Base-by-base conservation (phyloP, 2,888 invertebrate species). In the Tipula lateralis region DNA sequence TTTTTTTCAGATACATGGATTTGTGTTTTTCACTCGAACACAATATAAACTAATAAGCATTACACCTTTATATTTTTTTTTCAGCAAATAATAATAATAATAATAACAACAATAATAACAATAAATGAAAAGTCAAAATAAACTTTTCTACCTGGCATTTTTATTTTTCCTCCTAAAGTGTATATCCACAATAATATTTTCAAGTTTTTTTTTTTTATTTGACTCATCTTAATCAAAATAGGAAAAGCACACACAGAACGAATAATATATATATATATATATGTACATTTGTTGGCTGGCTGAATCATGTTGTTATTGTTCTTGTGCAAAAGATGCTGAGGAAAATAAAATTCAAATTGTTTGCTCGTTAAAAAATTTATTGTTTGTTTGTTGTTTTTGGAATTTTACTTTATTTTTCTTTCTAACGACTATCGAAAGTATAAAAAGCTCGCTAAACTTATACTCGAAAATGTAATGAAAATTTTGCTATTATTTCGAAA, bases 1-100 rank as follows among this genome's bases (percentile, higher is more conserved):
- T 66, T n/a, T n/a, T n/a, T n/a, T 66, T 19, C 24, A 66, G 66
- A 66, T 66, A 66, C 66, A 66, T 24, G 24, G 66, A 66, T 66
- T 24, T 66, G 24, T n/a, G n/a, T 66, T 24, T 66, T 44, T 44
- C 44, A n/a, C n/a, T 66, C 66, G 6, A 66, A 66, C 66, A 66
- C 66, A 66, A 66, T 66, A 66, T 12, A 66, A 66, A 19, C 66
- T 66, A 66, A 66, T 66, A 66, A 66, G 66, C 66, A 66, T 66
- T 66, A 66, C 66, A 66, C 66, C 66, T 66, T n/a, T n/a, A n/a
- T n/a, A 66, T 66, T 66, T 66, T n/a, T 7, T 24, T 24, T 66
- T 24, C 2, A 32, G 3, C 32, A 24, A 66, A 66, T 66, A 66
- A 24, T 24, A 66, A 66, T 66, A 66, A 66, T 12, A 66, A 24